A percentile compares a stretch with the other conserved stretches of the same genome.
phyloP scores from a whole-genome alignment of 2,113 vertebrate genomes.

The Xiphophorus hellerii region DNA sequence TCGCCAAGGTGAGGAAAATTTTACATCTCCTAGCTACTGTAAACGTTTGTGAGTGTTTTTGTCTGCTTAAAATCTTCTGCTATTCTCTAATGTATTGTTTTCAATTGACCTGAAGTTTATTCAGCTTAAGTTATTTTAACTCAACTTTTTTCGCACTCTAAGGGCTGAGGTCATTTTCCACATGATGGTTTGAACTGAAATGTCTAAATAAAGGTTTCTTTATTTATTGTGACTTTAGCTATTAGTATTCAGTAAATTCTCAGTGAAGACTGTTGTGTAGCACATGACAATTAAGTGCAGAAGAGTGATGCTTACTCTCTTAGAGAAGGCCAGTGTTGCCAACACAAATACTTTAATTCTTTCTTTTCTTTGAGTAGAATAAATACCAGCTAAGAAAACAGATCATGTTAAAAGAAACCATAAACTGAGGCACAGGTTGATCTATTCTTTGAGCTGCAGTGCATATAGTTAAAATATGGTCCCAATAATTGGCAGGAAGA shows the following conservation, averaged over 20 bases:
- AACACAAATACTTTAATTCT: background rate
- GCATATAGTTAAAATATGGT: background rate
- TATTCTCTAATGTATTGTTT: background rate
- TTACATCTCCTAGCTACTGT: constrained; percentile 6
- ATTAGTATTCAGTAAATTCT: background rate
- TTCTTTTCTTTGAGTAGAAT: too few species aligned
- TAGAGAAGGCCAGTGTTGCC: background rate
- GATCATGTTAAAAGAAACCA: background rate
- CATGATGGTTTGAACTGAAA: background rate
- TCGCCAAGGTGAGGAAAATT: constrained; percentile 90
- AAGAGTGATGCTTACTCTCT: too few species aligned
- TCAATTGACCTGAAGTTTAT: background rate
- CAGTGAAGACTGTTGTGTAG: too few species aligned
- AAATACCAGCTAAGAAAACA: too few species aligned
- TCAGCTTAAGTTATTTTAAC: background rate
- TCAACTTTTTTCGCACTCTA: background rate
- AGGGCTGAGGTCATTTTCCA: background rate
- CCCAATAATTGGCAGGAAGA: background rate
- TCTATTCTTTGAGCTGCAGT: background rate
- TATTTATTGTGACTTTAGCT: background rate
- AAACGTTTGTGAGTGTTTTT: too few species aligned
- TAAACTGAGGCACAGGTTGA: background rate
- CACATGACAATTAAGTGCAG: too few species aligned
- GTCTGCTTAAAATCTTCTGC: background rate
- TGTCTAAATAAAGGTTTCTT: background rate